These are phyloP conservation scores for Tipula lateralis DNA, from an alignment of 2,888 invertebrate species.

Conservation along the genomic window DNA sequence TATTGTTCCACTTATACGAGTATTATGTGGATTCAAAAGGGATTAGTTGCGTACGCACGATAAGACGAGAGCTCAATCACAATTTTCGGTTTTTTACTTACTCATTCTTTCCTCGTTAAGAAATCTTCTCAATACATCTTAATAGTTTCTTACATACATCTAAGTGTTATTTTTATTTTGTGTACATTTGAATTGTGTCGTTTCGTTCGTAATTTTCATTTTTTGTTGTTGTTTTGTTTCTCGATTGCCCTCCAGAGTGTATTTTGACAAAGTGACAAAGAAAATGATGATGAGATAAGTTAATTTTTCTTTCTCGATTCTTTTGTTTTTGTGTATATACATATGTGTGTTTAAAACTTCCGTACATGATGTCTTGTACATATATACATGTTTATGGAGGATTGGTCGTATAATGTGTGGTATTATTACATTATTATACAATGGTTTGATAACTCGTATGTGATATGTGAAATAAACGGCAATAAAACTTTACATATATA, in stretches of 20 bases:
- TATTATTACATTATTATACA: not conserved
- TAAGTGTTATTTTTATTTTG: not conserved
- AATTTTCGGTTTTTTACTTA: not conserved
- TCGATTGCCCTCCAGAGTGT: conserved; percentile 19
- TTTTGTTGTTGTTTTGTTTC: not conserved
- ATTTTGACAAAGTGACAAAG: conserved; percentile 24
- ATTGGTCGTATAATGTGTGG: not conserved
- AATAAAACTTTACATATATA: not conserved
- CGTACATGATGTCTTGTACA: not conserved
- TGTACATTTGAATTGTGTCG: not conserved
- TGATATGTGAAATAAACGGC: not conserved
- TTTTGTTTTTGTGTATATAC: not conserved
- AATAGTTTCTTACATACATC: not conserved
- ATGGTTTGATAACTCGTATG: not conserved
- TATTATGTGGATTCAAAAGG: not conserved
- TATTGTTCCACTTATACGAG: not conserved
- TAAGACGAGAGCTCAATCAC: not conserved
- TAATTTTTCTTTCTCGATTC: not conserved
- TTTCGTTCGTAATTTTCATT: not conserved
- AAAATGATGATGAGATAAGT: conserved; percentile 24
- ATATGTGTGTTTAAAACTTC: not conserved
- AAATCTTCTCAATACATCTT: not conserved
- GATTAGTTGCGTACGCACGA: not conserved
- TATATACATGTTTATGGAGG: not conserved
- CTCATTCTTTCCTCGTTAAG: not conserved